These are phyloP conservation scores for Lasioglossum malachurum DNA, from an alignment of 2,888 invertebrate genomes.

Conservation along the genomic window DNA sequence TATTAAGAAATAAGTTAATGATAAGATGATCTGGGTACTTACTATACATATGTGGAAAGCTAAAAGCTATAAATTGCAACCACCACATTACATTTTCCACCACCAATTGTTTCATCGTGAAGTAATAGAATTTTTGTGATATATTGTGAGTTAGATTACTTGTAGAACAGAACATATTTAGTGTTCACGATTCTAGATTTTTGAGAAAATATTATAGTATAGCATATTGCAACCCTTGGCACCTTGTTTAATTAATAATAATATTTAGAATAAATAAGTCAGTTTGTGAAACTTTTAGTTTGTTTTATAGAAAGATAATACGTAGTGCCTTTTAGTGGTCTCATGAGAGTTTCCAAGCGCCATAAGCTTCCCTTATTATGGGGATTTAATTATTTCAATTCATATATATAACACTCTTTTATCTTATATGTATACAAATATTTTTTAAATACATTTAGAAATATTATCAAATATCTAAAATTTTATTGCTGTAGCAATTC, in stretches of 20 bases:
- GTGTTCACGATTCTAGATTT: background rate
- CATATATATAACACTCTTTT: background rate
- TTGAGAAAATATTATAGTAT: background rate
- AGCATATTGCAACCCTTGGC: background rate
- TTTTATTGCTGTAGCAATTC: background rate
- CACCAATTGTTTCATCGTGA: constrained; percentile 58
- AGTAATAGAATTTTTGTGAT: background rate
- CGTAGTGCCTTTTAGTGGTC: background rate
- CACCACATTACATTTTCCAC: constrained; percentile 72
- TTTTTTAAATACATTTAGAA: background rate
- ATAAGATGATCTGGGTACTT: background rate
- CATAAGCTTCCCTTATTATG: background rate
- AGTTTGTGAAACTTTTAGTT: background rate
- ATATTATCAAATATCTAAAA: background rate
- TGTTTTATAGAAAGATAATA: background rate
- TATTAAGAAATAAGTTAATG: background rate
- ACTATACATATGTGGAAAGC: background rate
- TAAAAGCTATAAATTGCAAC: constrained; percentile 24
- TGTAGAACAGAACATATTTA: background rate
- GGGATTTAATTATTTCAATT: background rate
- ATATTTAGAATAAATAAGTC: background rate
- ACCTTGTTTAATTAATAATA: background rate
- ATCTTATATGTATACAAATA: background rate
- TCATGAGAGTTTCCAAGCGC: background rate
- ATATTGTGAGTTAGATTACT: background rate